These are phyloP conservation scores for Tetanocera ferruginea DNA, from an alignment of 2,888 invertebrate species.

Conservation along the genomic window DNA sequence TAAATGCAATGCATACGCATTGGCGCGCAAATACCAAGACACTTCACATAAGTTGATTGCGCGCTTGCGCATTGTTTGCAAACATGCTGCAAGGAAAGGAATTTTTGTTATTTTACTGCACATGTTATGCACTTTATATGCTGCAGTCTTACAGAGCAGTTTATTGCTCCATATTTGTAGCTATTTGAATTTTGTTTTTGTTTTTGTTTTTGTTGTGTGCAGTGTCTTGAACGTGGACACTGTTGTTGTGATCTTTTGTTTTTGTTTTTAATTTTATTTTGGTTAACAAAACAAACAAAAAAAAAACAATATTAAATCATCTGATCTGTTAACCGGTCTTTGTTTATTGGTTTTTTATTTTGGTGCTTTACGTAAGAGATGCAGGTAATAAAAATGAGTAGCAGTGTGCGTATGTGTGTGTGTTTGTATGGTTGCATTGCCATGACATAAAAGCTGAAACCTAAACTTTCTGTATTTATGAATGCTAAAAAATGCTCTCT, in stretches of 20 bases:
- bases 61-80: constrained; percentile 14
- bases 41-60: not conserved
- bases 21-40: too few species aligned
- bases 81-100: not conserved
- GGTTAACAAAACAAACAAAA: not conserved
- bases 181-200: not conserved
- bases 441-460: not conserved
- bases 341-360: constrained; percentile 39
- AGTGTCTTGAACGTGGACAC: not conserved
- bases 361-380: not conserved
- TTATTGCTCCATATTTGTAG: constrained; percentile 24
- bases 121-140: not conserved
- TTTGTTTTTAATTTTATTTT: not conserved
- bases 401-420: not conserved
- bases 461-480: too few species aligned
- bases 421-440: not conserved
- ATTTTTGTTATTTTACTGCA: not conserved
- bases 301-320: constrained; percentile 14
- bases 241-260: not conserved
- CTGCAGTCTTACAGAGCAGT: constrained; percentile 6
- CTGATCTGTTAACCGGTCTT: constrained; percentile 28
- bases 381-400: not conserved
- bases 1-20: too few species aligned
- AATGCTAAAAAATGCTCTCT: too few species aligned
- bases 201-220: too few species aligned